Evolutionary conservation across 2,797 vertebrate genomes (phyloP).

Genomic region (Danio kyathit): DNA sequence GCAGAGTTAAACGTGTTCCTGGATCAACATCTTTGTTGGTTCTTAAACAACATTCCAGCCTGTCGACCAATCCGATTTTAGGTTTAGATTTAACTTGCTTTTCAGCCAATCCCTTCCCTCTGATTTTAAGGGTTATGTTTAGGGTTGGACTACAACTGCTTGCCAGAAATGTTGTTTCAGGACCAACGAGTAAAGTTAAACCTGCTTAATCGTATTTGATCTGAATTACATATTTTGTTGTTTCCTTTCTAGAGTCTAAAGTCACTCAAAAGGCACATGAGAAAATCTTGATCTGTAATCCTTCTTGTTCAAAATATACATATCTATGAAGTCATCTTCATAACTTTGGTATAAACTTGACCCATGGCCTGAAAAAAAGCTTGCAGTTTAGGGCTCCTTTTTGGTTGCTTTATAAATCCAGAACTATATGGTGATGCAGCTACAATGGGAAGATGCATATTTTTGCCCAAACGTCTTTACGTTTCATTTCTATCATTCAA

Average conservation of each 20-base stretch:
- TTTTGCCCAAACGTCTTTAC: not conserved
- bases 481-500: not conserved
- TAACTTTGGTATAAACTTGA: slow-evolving; percentile 40
- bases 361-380: not conserved
- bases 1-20: slow-evolving; percentile 1
- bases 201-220: slow-evolving; percentile 1
- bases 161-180: slow-evolving; percentile 6
- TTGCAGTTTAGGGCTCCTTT: not conserved
- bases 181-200: not conserved
- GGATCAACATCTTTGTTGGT: slow-evolving; percentile 24
- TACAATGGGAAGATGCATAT: not conserved
- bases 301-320: slow-evolving; percentile 39
- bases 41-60: slow-evolving; percentile 32
- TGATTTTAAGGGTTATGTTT: not conserved
- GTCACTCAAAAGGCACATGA: slow-evolving; percentile 16
- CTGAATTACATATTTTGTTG: not conserved
- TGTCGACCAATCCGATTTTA: slow-evolving; percentile 23
- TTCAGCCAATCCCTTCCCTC: not conserved
- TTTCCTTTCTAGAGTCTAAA: slow-evolving; percentile 6
- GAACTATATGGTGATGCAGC: slow-evolving; percentile 2
- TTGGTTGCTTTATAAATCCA: not conserved
- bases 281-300: slow-evolving; percentile 18
- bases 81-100: not conserved
- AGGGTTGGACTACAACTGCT: not conserved
- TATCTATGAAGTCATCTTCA: slow-evolving; percentile 40